Evolutionary conservation across 30 jellyfish, hydroid and myxozoan genomes (phyloP).

Genomic region (Cassiopea andromeda): DNA sequence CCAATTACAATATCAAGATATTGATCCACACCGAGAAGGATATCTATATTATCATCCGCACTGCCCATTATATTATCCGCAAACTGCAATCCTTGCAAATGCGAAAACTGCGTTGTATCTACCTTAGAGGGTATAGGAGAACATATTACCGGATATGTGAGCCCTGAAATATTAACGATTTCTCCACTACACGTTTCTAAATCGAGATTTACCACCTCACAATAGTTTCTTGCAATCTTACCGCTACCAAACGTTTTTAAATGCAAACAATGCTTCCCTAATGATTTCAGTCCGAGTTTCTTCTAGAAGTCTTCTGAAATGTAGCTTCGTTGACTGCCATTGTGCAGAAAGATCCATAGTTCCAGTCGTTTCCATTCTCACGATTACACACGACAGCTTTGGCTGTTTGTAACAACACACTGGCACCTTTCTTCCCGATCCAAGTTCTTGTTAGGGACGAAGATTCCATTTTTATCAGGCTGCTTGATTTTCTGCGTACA

Average conservation of each 20-base stretch:
- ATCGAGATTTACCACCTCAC: slow-evolving; percentile 33
- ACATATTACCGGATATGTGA: slow-evolving; percentile 27
- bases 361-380: slow-evolving; percentile 3
- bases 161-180: slow-evolving; percentile 13
- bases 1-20: neutral
- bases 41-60: slow-evolving; percentile 12
- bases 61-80: slow-evolving; percentile 21
- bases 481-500: neutral
- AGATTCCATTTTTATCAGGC: neutral
- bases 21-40: neutral
- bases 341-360: slow-evolving; percentile 38
- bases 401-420: slow-evolving; percentile 60
- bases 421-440: neutral
- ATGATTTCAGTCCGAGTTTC: slow-evolving; percentile 37
- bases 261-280: neutral
- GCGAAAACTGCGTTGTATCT: slow-evolving; percentile 38
- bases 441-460: neutral
- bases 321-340: slow-evolving; percentile 59
- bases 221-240: slow-evolving; percentile 16
- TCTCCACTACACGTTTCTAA: slow-evolving; percentile 38
- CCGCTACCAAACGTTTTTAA: slow-evolving; percentile 48
- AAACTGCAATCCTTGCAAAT: slow-evolving; percentile 47
- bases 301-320: slow-evolving; percentile 49
- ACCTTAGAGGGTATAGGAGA: slow-evolving; percentile 28
- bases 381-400: slow-evolving; percentile 45